Conservation (phyloP, 2,113 vertebrate species). For the Sturnus vulgaris region DNA sequence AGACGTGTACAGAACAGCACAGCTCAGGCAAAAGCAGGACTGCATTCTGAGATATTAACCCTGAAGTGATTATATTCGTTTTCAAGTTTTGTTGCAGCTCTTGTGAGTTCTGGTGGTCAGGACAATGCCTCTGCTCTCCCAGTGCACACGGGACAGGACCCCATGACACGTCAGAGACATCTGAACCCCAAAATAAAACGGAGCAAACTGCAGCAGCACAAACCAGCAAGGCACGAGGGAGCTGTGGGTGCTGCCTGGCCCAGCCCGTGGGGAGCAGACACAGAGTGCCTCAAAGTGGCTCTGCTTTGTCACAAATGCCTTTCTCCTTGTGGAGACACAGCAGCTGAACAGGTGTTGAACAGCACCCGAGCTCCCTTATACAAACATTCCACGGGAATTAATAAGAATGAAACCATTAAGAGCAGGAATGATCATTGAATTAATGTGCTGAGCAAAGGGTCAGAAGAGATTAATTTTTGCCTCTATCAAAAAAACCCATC, state of each 20-base stretch:
- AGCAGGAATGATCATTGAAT: background rate
- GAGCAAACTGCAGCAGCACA: background rate
- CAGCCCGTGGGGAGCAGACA: background rate
- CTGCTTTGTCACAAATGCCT: background rate
- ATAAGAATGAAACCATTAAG: background rate
- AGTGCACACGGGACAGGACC: background rate
- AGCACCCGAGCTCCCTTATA: background rate
- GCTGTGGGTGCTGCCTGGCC: background rate
- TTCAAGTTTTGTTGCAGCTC: background rate
- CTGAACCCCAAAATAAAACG: background rate
- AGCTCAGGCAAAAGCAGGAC: background rate
- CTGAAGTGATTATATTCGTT: background rate
- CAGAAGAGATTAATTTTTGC: background rate
- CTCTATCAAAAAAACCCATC: background rate
- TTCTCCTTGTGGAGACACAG: background rate
- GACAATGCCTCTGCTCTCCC: background rate
- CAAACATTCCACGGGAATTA: background rate
- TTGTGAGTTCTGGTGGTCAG: background rate
- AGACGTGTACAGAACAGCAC: background rate
- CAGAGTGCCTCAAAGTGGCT: accelerated
- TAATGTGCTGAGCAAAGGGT: background rate
- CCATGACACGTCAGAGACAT: background rate
- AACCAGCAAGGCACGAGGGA: background rate
- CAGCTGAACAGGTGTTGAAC: background rate
- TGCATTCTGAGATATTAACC: background rate